Evolutionary conservation across 2,797 vertebrate species (phyloP).

Genomic region (Aythya fuligula): DNA sequence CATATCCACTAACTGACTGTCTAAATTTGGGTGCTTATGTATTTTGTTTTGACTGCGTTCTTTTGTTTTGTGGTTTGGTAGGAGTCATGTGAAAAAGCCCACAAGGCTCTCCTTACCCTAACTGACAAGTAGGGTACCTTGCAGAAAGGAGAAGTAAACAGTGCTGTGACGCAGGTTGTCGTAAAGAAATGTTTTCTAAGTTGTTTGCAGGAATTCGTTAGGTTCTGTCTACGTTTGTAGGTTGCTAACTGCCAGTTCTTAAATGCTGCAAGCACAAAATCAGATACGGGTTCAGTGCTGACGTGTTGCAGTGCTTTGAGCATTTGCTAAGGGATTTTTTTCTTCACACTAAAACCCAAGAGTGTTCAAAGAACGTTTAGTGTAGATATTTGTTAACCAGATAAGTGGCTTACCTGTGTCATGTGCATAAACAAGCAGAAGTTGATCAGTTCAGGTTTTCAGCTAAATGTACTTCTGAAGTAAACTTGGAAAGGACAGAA

Average conservation of each 20-base stretch:
- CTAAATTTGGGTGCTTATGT: constrained; percentile 23
- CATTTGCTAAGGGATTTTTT: not conserved
- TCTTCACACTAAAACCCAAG: not conserved
- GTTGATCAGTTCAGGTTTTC: not conserved
- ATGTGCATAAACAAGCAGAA: not conserved
- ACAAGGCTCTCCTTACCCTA: not conserved
- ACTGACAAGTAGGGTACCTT: constrained; percentile 44
- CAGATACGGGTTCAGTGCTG: constrained; percentile 33
- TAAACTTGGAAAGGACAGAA: not conserved
- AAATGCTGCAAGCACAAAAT: not conserved
- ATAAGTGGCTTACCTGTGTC: not conserved
- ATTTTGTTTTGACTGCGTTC: constrained; percentile 56
- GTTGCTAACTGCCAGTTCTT: not conserved
- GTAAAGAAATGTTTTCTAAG: not conserved
- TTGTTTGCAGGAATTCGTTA: not conserved
- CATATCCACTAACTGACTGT: not conserved
- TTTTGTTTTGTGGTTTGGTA: constrained; percentile 65
- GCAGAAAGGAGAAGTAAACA: constrained; percentile 69
- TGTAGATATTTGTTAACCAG: not conserved
- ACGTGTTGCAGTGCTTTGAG: not conserved
- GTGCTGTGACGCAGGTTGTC: constrained; percentile 58
- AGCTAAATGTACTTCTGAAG: not conserved
- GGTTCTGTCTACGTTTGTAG: not conserved
- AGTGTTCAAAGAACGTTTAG: not conserved
- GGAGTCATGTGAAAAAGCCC: constrained; percentile 62